Evolutionary conservation across 2,797 vertebrate genomes (phyloP).

Genomic region (Typhlichthys subterraneus): DNA sequence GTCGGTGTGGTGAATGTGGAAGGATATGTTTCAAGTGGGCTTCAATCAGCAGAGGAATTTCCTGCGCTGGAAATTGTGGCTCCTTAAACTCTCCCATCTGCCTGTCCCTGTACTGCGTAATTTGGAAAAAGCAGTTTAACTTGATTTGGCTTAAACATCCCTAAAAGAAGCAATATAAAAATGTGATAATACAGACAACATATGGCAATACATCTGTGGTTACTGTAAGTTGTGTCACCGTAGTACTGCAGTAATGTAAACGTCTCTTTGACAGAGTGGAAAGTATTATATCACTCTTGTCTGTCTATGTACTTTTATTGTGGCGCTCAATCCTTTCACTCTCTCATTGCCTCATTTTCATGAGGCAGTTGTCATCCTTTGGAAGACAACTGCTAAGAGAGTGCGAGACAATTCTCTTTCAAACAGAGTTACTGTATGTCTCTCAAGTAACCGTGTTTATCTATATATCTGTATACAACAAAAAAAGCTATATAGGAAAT

Average conservation of each 20-base stretch:
- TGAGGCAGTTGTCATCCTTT: constrained; percentile 35
- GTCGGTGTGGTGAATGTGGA: constrained; percentile 59
- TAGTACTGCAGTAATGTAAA: neutral
- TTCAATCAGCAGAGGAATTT: constrained; percentile 49
- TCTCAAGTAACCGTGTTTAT: constrained; percentile 14
- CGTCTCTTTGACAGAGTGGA: constrained; percentile 36
- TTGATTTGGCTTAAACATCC: constrained; percentile 17
- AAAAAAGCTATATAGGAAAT: constrained; percentile 26
- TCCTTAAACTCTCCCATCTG: constrained; percentile 31
- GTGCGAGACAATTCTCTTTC: constrained; percentile 26
- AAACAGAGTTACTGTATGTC: no score
- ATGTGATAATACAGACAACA: constrained; percentile 27
- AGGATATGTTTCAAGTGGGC: constrained; percentile 62
- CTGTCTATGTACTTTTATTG: constrained; percentile 51
- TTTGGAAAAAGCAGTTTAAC: constrained; percentile 22
- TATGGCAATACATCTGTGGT: constrained; percentile 14
- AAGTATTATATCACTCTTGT: constrained; percentile 53
- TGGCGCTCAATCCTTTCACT: constrained; percentile 34
- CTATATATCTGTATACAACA: constrained; percentile 29
- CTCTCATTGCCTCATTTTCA: constrained; percentile 45
- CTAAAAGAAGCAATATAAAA: constrained; percentile 35
- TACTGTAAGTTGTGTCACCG: neutral
- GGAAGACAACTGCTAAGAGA: constrained; percentile 12
- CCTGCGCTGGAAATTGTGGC: constrained; percentile 59
- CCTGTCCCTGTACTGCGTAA: constrained; percentile 3